Conservation (phyloP, 2,113 vertebrate species). For the Todiramphus chloris region DNA sequence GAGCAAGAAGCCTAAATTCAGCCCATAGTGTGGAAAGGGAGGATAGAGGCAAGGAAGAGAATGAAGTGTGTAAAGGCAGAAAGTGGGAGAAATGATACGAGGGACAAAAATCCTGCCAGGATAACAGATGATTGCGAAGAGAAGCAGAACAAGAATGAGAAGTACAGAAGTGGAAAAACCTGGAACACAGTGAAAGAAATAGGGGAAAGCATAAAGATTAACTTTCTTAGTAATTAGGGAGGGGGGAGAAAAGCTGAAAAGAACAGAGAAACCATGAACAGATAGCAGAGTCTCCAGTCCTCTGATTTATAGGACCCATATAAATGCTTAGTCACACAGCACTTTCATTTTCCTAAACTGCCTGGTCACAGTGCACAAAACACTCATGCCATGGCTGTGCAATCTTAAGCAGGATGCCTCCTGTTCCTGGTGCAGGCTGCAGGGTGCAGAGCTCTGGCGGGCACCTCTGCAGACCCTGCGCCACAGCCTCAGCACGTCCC, state of each 20-base stretch:
- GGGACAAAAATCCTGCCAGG: neutral
- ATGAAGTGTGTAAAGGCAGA: neutral
- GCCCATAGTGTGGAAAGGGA: neutral
- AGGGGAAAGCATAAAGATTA: neutral
- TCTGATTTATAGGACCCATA: neutral
- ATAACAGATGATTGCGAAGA: neutral
- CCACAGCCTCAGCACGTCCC: neutral
- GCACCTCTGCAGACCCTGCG: fast-evolving
- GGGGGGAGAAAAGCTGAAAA: neutral
- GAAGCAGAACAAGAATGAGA: neutral
- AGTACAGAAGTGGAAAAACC: neutral
- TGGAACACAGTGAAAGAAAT: neutral
- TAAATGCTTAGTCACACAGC: neutral
- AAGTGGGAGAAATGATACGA: neutral
- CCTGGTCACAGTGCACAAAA: neutral
- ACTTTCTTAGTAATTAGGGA: neutral
- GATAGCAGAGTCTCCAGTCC: neutral
- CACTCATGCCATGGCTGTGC: fast-evolving
- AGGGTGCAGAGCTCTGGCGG: fast-evolving
- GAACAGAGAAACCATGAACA: neutral
- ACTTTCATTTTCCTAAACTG: neutral
- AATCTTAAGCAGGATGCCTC: neutral
- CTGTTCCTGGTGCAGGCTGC: fast-evolving
- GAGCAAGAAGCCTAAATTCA: neutral
- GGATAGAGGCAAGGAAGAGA: neutral